phyloP scores from a whole-genome alignment of 2,888 invertebrate genomes.

The Hydriomena furcata region DNA sequence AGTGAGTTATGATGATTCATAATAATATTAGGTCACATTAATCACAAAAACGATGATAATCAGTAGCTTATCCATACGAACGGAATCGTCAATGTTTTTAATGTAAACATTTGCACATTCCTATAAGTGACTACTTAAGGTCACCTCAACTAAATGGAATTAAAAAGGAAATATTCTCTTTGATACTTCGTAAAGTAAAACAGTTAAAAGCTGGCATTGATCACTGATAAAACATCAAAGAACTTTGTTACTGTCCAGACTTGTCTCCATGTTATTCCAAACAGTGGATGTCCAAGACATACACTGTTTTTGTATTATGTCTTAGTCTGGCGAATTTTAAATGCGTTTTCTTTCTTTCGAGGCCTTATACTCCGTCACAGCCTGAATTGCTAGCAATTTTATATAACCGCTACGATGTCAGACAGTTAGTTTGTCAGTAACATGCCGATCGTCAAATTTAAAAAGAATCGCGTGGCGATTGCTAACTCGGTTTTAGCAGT shows the following conservation, averaged over 20 bases:
- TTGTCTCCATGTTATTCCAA: constrained; percentile 29
- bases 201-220: constrained; percentile 23
- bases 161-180: constrained; percentile 12
- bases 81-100: too few species aligned
- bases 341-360: background rate
- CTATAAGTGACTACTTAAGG: too few species aligned
- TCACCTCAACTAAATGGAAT: background rate
- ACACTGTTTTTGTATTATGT: background rate
- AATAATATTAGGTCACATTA: constrained; percentile 6
- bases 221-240: constrained; percentile 46
- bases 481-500: too few species aligned
- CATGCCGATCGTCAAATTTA: too few species aligned
- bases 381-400: background rate
- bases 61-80: background rate
- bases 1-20: background rate
- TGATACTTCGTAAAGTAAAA: constrained; percentile 16
- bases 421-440: background rate
- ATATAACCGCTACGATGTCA: background rate
- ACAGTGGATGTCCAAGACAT: constrained; percentile 21
- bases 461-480: too few species aligned
- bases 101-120: background rate
- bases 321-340: too few species aligned
- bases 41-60: background rate
- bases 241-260: constrained; percentile 37
- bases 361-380: background rate